Percentiles rank a stretch among this genome's conserved stretches.
Conservation (phyloP, 2,113 vertebrate species). For the Cephalopholis sonnerati region DNA sequence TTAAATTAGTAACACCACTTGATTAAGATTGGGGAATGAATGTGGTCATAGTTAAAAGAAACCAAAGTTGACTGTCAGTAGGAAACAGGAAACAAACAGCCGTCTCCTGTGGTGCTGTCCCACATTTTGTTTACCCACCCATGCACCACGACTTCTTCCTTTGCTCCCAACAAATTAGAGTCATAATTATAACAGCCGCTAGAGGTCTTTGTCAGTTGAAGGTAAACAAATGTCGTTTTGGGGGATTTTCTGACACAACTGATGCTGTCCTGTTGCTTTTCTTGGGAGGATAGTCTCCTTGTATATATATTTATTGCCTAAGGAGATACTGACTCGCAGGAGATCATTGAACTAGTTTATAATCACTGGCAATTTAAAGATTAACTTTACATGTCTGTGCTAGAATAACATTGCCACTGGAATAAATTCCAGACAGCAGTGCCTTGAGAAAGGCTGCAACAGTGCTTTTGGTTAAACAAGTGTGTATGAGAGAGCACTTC, state of each 20-base stretch:
- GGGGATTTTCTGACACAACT: background rate
- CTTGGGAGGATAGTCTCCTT: background rate
- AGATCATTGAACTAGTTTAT: background rate
- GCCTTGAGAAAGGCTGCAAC: background rate
- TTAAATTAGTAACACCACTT: background rate
- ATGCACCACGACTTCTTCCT: background rate
- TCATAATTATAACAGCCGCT: background rate
- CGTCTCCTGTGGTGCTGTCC: background rate
- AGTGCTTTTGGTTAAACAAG: background rate
- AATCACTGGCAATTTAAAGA: conserved; percentile 7
- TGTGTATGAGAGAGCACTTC: background rate
- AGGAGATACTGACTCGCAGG: background rate
- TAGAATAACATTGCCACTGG: background rate
- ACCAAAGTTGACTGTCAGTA: background rate
- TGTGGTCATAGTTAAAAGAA: background rate
- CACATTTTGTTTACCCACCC: background rate
- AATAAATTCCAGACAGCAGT: background rate
- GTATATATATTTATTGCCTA: background rate
- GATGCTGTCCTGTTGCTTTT: background rate
- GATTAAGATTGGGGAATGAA: background rate
- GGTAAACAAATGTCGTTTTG: background rate
- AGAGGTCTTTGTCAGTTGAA: background rate
- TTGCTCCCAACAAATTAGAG: background rate
- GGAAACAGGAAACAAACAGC: background rate
- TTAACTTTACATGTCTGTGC: background rate